Percentiles rank a stretch among this genome's conserved stretches.
phyloP scores from a whole-genome alignment of 2,113 vertebrate genomes.

The Gallinago jamesoni region DNA sequence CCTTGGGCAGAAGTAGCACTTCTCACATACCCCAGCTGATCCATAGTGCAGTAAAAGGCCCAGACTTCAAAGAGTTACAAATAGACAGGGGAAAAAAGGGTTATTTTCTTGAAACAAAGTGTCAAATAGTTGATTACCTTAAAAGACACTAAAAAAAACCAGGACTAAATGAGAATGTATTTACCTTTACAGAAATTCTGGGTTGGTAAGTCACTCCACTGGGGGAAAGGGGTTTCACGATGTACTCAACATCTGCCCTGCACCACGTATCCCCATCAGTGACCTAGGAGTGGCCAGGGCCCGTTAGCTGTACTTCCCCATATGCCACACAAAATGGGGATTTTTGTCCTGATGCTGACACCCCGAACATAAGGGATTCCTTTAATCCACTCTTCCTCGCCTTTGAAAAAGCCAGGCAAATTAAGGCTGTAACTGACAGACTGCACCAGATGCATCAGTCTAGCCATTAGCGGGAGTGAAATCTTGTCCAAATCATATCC shows the following conservation, averaged over 20 bases:
- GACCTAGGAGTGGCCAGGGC: neutral
- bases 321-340: fast-evolving
- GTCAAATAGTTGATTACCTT: neutral
- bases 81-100: constrained; percentile 15
- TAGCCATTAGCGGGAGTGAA: neutral
- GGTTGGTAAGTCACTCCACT: neutral
- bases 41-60: constrained; percentile 33
- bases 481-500: neutral
- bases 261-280: neutral
- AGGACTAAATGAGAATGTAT: neutral
- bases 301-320: neutral
- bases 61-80: constrained; percentile 23
- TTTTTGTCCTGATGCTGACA: neutral
- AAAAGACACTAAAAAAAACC: neutral
- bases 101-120: constrained; percentile 27
- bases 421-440: neutral
- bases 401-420: neutral
- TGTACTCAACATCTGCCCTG: neutral
- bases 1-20: constrained; percentile 41
- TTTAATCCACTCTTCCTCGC: neutral
- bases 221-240: neutral
- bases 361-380: neutral
- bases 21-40: constrained; percentile 50
- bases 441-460: neutral
- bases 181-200: neutral